Evolutionary conservation across 2,113 vertebrate genomes (phyloP).

Genomic region (Pygoscelis antarcticus): DNA sequence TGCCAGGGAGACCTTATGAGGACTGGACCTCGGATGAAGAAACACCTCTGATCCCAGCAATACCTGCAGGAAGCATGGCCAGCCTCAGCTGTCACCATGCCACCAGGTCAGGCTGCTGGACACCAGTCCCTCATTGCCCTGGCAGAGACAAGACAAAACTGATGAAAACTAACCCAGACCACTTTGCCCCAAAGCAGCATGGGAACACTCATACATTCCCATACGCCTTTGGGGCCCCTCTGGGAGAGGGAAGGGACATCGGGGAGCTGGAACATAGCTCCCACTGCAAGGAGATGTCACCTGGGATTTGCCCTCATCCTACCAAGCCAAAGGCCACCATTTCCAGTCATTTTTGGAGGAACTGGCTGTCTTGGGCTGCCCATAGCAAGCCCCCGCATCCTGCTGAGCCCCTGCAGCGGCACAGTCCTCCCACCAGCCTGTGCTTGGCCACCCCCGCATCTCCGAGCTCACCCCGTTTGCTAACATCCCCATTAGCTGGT

Average conservation of each 20-base stretch:
- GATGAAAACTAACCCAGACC: background rate
- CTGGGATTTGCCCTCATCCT: background rate
- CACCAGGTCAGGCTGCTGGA: rapidly evolving
- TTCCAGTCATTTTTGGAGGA: background rate
- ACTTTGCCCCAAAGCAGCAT: background rate
- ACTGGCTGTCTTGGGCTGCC: background rate
- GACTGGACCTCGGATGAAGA: background rate
- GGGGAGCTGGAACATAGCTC: background rate
- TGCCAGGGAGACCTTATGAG: background rate
- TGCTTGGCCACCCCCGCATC: background rate
- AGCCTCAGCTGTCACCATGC: rapidly evolving
- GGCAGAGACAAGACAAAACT: background rate
- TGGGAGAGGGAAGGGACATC: background rate
- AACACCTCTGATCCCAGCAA: background rate
- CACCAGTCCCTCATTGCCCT: background rate
- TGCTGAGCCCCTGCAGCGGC: background rate
- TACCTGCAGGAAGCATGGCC: background rate
- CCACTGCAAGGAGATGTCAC: background rate
- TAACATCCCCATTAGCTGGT: constrained; percentile 49
- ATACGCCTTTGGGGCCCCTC: rapidly evolving
- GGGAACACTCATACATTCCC: background rate
- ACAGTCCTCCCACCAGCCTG: background rate
- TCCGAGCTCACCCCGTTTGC: constrained; percentile 5
- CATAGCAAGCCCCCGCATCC: background rate
- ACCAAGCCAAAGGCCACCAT: background rate